Percentiles rank a stretch among this genome's conserved stretches.
phyloP scores from a whole-genome alignment of 2,113 vertebrate species.

The Otis tarda region DNA sequence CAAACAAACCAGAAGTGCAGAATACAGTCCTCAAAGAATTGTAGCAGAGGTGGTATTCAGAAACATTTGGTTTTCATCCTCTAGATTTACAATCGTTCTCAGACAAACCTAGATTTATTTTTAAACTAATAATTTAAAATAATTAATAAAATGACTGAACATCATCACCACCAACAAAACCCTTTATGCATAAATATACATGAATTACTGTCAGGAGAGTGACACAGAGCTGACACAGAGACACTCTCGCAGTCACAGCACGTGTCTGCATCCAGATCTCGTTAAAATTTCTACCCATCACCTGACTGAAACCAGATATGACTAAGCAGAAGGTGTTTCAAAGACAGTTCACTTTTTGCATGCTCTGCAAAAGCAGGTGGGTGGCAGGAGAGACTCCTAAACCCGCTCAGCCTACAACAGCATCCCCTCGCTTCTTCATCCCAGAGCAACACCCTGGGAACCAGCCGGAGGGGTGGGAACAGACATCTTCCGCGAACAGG shows the following conservation, averaged over 20 bases:
- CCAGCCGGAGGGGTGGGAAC: neutral
- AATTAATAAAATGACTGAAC: neutral
- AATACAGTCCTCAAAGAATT: neutral
- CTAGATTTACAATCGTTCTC: neutral
- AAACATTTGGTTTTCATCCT: neutral
- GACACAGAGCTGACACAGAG: neutral
- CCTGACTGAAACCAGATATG: neutral
- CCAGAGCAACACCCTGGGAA: neutral
- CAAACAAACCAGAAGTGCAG: neutral
- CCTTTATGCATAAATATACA: neutral
- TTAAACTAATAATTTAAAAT: neutral
- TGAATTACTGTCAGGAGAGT: neutral
- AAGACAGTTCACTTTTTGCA: neutral
- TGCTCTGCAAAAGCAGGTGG: neutral
- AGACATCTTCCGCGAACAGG: neutral
- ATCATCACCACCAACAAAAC: neutral
- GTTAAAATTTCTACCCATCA: neutral
- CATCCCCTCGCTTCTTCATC: neutral
- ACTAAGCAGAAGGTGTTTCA: neutral
- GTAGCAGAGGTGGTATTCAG: neutral
- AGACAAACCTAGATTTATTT: neutral
- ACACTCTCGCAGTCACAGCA: neutral
- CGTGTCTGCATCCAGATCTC: rapidly evolving
- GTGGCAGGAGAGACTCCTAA: neutral
- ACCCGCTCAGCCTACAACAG: neutral